These are phyloP conservation scores for Bicyclus anynana DNA, from an alignment of 1,140 invertebrate species.

Conservation along the genomic window DNA sequence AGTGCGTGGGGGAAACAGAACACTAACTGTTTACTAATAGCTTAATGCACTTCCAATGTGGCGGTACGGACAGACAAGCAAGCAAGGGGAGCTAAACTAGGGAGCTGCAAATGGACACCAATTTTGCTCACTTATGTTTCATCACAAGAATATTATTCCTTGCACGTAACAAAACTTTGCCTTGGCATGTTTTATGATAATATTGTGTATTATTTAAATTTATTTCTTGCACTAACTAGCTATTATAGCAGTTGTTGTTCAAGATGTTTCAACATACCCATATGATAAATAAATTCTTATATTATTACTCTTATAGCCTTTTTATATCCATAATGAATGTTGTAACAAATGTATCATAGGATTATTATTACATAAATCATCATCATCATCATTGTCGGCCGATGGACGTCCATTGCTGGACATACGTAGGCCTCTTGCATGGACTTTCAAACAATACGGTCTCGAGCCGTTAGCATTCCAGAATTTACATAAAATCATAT, in stretches of 20 bases:
- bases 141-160: background rate
- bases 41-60: constrained; percentile 58
- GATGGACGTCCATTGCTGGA: no score
- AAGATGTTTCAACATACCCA: background rate
- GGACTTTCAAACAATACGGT: no score
- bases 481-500: no score
- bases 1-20: constrained; percentile 15
- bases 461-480: no score
- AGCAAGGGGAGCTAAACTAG: constrained; percentile 29
- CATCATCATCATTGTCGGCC: no score
- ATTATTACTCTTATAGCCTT: no score
- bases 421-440: no score
- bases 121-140: constrained; percentile 14
- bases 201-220: constrained; percentile 1
- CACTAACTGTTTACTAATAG: constrained; percentile 61
- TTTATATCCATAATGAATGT: no score
- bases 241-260: constrained; percentile 12
- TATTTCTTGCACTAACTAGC: constrained; percentile 9
- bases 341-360: no score
- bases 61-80: constrained; percentile 34
- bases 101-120: constrained; percentile 21
- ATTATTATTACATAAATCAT: no score
- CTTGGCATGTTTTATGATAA: constrained; percentile 1
- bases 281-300: no score
- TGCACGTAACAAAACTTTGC: constrained; percentile 2